Conservation (phyloP, 1,140 invertebrate genomes). For the Globodera rostochiensis region DNA sequence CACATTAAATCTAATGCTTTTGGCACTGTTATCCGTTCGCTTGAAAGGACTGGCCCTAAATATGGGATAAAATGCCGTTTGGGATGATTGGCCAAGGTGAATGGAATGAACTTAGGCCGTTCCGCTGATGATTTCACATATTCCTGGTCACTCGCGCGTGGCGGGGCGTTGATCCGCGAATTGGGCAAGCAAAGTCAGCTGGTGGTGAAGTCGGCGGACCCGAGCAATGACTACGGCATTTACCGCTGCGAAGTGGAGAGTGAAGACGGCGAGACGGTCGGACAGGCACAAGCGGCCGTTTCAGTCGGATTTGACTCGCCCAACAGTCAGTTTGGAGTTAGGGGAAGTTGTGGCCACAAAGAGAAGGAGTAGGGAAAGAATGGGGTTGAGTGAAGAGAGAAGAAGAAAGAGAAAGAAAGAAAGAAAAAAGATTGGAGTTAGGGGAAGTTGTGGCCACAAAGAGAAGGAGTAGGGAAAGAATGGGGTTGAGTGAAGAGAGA, state of each 20-base stretch:
- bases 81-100: neutral
- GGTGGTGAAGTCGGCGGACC: constrained; percentile 57
- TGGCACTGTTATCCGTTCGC: neutral
- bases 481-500: no score
- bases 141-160: constrained; percentile 60
- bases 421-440: neutral
- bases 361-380: no score
- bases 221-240: constrained; percentile 63
- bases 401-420: neutral
- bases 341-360: no score
- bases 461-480: no score
- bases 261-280: constrained; percentile 58
- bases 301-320: constrained; percentile 56
- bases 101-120: constrained; percentile 30
- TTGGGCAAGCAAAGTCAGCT: constrained; percentile 55
- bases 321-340: constrained; percentile 35
- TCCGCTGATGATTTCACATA: constrained; percentile 52
- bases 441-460: no score
- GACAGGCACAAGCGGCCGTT: constrained; percentile 59
- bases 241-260: constrained; percentile 65
- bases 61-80: neutral
- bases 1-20: neutral
- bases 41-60: neutral
- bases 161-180: constrained; percentile 57
- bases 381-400: no score